These are phyloP conservation scores for Eudyptes chrysolophus DNA, from an alignment of 2,113 vertebrate species.

Conservation along the genomic window DNA sequence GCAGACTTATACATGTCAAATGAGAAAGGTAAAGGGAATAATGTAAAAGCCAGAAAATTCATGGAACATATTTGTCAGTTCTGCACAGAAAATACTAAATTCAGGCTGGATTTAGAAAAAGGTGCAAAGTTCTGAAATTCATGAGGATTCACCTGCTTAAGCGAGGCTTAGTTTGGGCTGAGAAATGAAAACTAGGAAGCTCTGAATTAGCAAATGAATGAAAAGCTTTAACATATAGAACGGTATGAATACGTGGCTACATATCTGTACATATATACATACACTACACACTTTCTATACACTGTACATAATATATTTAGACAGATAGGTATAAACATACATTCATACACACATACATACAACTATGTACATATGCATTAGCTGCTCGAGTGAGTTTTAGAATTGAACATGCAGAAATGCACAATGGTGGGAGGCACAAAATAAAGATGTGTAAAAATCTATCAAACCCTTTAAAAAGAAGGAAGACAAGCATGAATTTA, in stretches of 20 bases:
- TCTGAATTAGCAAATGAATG: conserved; percentile 20
- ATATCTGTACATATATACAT: conserved; percentile 74
- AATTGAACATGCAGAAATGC: conserved; percentile 35
- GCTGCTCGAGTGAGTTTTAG: neutral
- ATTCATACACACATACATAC: conserved; percentile 66
- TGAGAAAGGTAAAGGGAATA: neutral
- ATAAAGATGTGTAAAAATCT: neutral
- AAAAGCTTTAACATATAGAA: conserved; percentile 5
- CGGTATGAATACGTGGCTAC: conserved; percentile 15
- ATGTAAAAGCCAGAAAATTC: neutral
- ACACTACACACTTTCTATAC: conserved; percentile 58
- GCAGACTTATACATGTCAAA: neutral
- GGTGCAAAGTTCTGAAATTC: neutral
- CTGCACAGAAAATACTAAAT: neutral
- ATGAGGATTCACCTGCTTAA: neutral
- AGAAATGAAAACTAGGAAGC: conserved; percentile 6
- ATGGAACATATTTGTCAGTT: neutral
- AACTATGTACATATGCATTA: conserved; percentile 59
- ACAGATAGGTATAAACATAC: conserved; percentile 65
- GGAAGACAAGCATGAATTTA: neutral
- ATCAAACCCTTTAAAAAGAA: neutral
- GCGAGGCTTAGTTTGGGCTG: neutral
- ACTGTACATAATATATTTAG: conserved; percentile 68
- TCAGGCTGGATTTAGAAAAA: neutral
- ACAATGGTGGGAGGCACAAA: conserved; percentile 43